phyloP scores from a whole-genome alignment of 2,797 vertebrate species.

The Artibeus jamaicensis region DNA sequence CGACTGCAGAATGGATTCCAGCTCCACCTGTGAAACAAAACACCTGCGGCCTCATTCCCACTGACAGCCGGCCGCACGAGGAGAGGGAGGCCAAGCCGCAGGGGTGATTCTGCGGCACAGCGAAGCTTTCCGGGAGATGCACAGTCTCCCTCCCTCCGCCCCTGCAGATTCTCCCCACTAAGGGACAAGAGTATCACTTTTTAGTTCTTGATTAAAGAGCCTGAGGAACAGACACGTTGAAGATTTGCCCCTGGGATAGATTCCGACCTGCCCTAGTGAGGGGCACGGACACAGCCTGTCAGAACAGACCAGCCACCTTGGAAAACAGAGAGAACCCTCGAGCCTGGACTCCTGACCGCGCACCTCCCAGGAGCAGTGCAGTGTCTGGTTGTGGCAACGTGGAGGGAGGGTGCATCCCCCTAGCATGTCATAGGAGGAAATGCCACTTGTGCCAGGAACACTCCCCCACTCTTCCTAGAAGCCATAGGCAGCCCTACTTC shows the following conservation, averaged over 20 bases:
- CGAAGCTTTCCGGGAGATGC: not conserved
- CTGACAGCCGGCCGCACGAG: rapidly evolving
- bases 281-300: not conserved
- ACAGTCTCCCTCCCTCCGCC: not conserved
- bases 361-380: not conserved
- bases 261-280: not conserved
- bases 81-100: rapidly evolving
- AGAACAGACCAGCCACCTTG: not conserved
- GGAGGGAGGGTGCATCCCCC: too few relatives aligned
- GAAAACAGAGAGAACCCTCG: not conserved
- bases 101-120: not conserved
- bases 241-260: not conserved
- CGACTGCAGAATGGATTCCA: slow-evolving; percentile 84
- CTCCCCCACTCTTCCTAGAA: not conserved
- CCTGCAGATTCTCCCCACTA: not conserved
- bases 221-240: too few relatives aligned
- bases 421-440: not conserved
- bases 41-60: not conserved
- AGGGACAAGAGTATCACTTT: not conserved
- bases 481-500: not conserved
- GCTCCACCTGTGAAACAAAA: slow-evolving; percentile 80
- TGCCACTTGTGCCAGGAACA: too few relatives aligned
- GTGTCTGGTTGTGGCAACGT: not conserved
- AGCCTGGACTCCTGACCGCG: too few relatives aligned
- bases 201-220: not conserved